A percentile compares a stretch with the other conserved stretches of the same genome.
Evolutionary conservation across 2,888 invertebrate genomes (phyloP).

Genomic region (Andrena minutula): DNA sequence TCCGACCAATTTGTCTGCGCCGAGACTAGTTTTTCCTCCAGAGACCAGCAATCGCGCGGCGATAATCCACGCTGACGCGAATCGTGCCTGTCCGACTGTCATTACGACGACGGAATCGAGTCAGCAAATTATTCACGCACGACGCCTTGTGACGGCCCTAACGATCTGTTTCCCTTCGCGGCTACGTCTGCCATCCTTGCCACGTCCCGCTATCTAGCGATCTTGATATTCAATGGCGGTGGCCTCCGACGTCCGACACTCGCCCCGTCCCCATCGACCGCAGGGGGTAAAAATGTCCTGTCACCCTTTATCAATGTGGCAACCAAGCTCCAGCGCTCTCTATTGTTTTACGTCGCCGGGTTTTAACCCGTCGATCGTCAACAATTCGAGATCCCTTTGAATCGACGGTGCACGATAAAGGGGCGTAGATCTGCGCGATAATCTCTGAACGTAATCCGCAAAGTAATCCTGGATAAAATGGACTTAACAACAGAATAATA

Average conservation of each 20-base stretch:
- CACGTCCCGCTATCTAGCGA: slow-evolving; percentile 51
- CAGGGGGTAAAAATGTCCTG: neutral
- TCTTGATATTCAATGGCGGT: slow-evolving; percentile 53
- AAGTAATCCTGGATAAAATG: too few species aligned
- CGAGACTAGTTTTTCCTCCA: slow-evolving; percentile 42
- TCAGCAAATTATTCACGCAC: slow-evolving; percentile 67
- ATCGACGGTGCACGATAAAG: neutral
- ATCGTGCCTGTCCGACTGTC: slow-evolving; percentile 57
- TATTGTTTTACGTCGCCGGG: neutral
- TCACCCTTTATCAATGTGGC: neutral
- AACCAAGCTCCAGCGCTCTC: neutral
- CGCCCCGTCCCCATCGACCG: neutral
- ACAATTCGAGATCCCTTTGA: neutral
- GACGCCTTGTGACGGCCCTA: slow-evolving; percentile 60
- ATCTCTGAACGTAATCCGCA: too few species aligned
- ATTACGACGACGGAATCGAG: slow-evolving; percentile 62
- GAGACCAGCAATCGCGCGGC: slow-evolving; percentile 26
- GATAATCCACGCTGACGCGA: slow-evolving; percentile 53
- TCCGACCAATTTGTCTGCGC: slow-evolving; percentile 1
- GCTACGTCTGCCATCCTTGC: slow-evolving; percentile 41
- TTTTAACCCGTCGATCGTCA: neutral
- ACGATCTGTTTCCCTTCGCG: slow-evolving; percentile 61
- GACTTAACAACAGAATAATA: too few species aligned
- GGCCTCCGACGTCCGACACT: slow-evolving; percentile 3
- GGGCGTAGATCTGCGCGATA: too few species aligned